Evolutionary conservation across 2,888 invertebrate genomes (phyloP), one percentile per base, ranked within the genome.

Genomic region (Drosophila helvetica): DNA sequence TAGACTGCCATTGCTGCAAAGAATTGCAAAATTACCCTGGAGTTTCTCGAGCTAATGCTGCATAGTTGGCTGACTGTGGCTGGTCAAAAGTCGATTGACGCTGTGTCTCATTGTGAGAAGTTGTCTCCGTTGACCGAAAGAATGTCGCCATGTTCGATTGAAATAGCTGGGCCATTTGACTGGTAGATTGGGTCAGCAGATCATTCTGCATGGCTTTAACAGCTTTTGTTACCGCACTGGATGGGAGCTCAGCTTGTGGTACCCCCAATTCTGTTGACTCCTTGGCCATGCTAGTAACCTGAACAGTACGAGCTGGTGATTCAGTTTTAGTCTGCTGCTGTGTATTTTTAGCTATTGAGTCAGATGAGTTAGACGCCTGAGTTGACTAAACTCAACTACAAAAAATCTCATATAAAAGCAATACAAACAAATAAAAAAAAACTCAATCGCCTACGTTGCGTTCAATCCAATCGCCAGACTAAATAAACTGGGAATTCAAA

Each of bases 1-100:
- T 3, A 55, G 18, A 8, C 55, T 55, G 2, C 27, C 55, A 27
- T 27, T 45, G 17, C 55, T 42, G 25, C 43, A n/a, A 4, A 55
- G 18, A 8, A 43, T 22, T 15, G 45, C 8, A 15, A 60, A 60
- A 22, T 60, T 52, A 5, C 45, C 30, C 2, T 45, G 18, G 46
- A 18, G 45, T 46, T 17, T 17, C 8, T 1, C 25, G 25, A 25
- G 25, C 25, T 7, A 7, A 25, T 7, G 25, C 25, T 25, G 25
- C 7, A 18, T 18, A 18, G 45, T 8, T 25, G 6, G 25, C 6
- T 7, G 25, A 25, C 6, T 0, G 7, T 3, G 25, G 25, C 25
- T 1, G 25, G 25, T 25, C 25, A 25, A 25, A 25, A 25, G 25
- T 7, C 7, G n/a, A n/a, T n/a, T n/a, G n/a, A n/a, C n/a, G n/a